phyloP scores from a whole-genome alignment of 2,888 invertebrate species.

The Dilophus febrilis region DNA sequence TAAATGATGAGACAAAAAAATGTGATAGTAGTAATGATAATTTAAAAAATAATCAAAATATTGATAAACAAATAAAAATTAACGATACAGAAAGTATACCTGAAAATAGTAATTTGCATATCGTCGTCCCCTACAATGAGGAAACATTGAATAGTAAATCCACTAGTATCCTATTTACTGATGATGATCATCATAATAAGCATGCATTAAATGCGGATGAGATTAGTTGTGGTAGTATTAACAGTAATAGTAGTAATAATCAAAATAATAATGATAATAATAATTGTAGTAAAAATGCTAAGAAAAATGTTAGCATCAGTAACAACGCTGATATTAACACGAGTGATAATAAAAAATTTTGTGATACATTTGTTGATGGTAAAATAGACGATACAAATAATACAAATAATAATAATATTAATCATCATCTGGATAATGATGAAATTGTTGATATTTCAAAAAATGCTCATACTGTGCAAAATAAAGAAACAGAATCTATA shows the following conservation, averaged over 20 bases:
- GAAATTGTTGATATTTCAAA: no score
- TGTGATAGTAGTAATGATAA: background rate
- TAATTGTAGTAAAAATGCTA: no score
- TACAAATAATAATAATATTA: background rate
- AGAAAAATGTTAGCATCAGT: no score
- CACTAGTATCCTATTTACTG: no score
- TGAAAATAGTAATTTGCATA: background rate
- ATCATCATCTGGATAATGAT: background rate
- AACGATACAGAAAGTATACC: background rate
- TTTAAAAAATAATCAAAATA: background rate
- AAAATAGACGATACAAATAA: background rate
- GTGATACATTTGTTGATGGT: background rate
- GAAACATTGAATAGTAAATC: no score
- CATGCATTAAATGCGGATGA: no score
- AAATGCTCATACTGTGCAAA: no score
- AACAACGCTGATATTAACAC: background rate
- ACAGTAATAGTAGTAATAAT: constrained; percentile 3
- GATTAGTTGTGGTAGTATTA: no score
- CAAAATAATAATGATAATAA: constrained; percentile 1
- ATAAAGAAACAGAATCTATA: no score
- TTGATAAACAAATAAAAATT: background rate
- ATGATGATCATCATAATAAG: constrained; percentile 2
- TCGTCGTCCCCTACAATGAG: background rate
- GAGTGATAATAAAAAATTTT: background rate
- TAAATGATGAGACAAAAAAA: background rate